Conservation (phyloP, 1,140 invertebrate genomes). For the Polyergus mexicanus region DNA sequence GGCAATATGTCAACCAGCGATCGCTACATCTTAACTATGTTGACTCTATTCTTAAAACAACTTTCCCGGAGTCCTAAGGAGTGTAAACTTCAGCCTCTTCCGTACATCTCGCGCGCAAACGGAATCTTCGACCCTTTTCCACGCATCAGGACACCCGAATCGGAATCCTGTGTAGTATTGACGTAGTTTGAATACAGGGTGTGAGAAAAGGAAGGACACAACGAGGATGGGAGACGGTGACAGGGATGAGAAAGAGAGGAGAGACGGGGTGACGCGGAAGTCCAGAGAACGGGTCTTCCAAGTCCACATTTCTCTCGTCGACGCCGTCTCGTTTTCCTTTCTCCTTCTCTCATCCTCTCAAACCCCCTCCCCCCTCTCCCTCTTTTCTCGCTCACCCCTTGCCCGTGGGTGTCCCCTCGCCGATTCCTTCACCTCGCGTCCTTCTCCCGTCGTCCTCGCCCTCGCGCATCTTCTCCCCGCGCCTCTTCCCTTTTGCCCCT, state of each 20-base stretch:
- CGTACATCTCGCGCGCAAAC: conserved; percentile 42
- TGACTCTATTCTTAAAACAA: conserved; percentile 38
- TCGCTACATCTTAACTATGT: not conserved
- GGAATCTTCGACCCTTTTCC: conserved; percentile 33
- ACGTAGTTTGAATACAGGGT: conserved; percentile 79
- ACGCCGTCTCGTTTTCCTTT: conserved; percentile 58
- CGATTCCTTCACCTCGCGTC: conserved; percentile 61
- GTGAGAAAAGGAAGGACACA: conserved; percentile 33
- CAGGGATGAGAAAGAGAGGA: not conserved
- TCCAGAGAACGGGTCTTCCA: conserved; percentile 74
- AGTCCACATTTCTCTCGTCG: conserved; percentile 72
- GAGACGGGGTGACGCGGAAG: conserved; percentile 44
- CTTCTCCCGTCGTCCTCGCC: conserved; percentile 49
- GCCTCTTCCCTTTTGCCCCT: too few relatives aligned
- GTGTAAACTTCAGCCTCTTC: not conserved
- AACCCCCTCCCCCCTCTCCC: too few relatives aligned
- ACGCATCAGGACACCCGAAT: conserved; percentile 64
- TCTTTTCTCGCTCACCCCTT: conserved; percentile 53
- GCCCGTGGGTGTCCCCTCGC: conserved; percentile 34
- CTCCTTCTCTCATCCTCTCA: conserved; percentile 7
- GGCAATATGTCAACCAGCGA: not conserved
- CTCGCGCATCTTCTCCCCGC: conserved; percentile 50
- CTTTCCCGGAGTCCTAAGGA: not conserved
- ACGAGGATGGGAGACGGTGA: not conserved
- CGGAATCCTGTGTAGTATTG: conserved; percentile 70